Evolutionary conservation across 2,113 vertebrate genomes (phyloP).

Genomic region (Tragulus kanchil): DNA sequence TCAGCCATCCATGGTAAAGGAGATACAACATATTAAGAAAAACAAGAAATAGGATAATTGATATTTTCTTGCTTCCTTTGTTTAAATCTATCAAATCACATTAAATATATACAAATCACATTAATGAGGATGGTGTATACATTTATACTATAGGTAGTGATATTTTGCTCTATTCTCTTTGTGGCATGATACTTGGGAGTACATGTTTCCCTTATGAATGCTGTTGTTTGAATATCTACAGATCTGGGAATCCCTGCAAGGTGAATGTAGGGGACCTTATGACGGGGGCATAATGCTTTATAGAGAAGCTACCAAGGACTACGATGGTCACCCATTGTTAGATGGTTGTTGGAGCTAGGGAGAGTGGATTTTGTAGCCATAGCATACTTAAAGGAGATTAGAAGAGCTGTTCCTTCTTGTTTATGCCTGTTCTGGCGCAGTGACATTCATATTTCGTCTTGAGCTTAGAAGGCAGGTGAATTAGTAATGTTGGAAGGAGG

Average conservation of each 20-base stretch:
- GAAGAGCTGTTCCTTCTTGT: not conserved
- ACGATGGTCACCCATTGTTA: not conserved
- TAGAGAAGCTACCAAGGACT: not conserved
- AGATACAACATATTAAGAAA: not conserved
- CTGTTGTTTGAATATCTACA: not conserved
- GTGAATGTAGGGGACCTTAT: fast-evolving
- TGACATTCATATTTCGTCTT: not conserved
- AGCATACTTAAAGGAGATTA: not conserved
- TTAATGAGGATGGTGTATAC: not conserved
- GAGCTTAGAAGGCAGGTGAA: not conserved
- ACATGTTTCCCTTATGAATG: not conserved
- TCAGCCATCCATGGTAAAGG: not conserved
- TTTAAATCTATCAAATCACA: not conserved
- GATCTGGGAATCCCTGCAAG: not conserved
- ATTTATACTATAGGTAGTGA: not conserved
- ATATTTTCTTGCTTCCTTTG: not conserved
- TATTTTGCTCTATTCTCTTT: not conserved
- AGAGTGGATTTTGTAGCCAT: not conserved
- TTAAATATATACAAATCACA: not conserved
- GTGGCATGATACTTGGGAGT: not conserved
- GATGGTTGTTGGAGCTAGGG: not conserved
- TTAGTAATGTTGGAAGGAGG: not conserved
- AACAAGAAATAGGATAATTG: not conserved
- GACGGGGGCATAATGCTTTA: not conserved
- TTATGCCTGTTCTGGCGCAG: not conserved